Conservation (phyloP, 1,140 invertebrate genomes). For the Eupristina koningsbergeri region DNA sequence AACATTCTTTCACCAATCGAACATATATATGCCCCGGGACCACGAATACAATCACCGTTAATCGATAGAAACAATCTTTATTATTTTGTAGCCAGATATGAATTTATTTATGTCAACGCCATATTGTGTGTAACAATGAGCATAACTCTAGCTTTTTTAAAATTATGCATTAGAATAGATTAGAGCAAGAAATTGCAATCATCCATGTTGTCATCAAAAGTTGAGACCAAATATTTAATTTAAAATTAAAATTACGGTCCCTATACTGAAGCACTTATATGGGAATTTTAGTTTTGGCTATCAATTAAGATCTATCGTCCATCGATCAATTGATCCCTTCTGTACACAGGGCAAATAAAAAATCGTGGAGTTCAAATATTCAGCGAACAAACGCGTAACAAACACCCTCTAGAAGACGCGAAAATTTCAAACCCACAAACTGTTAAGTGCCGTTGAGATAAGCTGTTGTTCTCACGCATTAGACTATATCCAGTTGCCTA, state of each 20-base stretch:
- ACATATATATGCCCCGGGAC: constrained; percentile 15
- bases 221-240: constrained; percentile 7
- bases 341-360: no score
- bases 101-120: neutral
- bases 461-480: constrained; percentile 36
- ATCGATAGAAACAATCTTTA: neutral
- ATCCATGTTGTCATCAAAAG: constrained; percentile 2
- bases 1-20: constrained; percentile 35
- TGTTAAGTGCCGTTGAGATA: constrained; percentile 29
- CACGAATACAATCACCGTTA: neutral
- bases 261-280: constrained; percentile 10
- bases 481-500: constrained; percentile 43
- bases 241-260: constrained; percentile 5
- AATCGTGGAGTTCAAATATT: no score
- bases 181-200: neutral
- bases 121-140: neutral
- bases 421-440: constrained; percentile 27
- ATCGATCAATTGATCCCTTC: no score
- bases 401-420: constrained; percentile 33
- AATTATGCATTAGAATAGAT: constrained; percentile 12
- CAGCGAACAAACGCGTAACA: neutral
- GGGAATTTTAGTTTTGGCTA: constrained; percentile 4
- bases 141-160: neutral
- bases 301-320: constrained; percentile 10
- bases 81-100: neutral